Evolutionary conservation across 1,140 invertebrate genomes (phyloP), one percentile per base, ranked within the genome.

Genomic region (Listronotus bonariensis): DNA sequence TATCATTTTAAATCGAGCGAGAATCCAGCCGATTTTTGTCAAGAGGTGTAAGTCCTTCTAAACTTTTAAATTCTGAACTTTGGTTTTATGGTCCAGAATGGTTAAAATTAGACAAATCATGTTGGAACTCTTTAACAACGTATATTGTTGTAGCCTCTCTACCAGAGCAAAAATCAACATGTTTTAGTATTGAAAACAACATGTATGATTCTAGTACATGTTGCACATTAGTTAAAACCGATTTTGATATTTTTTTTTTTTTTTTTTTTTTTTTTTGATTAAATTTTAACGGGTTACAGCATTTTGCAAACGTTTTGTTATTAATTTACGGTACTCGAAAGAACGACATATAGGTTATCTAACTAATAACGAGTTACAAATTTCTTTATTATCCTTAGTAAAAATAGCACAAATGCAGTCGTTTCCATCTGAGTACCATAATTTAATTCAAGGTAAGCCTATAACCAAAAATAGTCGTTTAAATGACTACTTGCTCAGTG

Each of bases 1-100:
- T 48, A 67, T 15, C 69, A 80, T 54, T 69, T 79, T 15, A 36
- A 54, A n/a, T 63, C 74, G 0, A n/a, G 65, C 7, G 63, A 75
- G 8, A 80, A 79, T 65, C 78, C 75, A 6, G 79, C 76, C 0
- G 76, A 80, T 58, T 26, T 72, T 12, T 78, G 26, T 78, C 78
- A 1, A 67, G 78, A 32, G 77, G 77, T 2, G 26, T 71, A 38
- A 15, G 36, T 4, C 57, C 74, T 7, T 15, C 17, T 26, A 51
- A 77, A 18, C 48, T 80, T 4, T 59, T 67, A 10, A 54, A 68
- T 9, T 52, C 43, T 14, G 40, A 60, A 11, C 20, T 78, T 43
- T 80, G 78, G 78, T 80, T 74, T 72, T 5, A 67, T 12, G 77
- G 78, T n/a, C 77, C 78, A 26, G 0, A 26, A 7, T 77, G 69